A percentile compares a stretch with the other conserved stretches of the same genome.
These are phyloP conservation scores for Itoplectis maculator DNA, from an alignment of 2,888 invertebrate genomes.

Conservation along the genomic window DNA sequence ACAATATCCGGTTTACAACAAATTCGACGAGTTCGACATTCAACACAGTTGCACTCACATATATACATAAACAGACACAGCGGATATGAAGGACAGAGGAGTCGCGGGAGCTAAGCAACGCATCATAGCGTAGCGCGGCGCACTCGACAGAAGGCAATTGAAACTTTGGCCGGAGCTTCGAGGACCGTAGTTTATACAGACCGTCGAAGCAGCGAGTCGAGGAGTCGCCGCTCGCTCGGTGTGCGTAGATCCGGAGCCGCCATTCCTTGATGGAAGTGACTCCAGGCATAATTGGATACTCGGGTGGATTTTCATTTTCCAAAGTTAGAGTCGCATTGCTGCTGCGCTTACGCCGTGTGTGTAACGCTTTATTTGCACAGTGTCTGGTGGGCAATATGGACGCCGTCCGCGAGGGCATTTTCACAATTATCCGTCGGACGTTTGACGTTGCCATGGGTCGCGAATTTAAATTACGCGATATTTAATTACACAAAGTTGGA, in stretches of 20 bases:
- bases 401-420: conserved; percentile 14
- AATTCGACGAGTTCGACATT: too few species aligned
- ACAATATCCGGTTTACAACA: too few species aligned
- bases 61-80: too few species aligned
- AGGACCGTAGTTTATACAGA: conserved; percentile 15
- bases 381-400: conserved; percentile 20
- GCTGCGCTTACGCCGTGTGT: not conserved
- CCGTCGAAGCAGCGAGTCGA: not conserved
- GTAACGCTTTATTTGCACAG: conserved; percentile 34
- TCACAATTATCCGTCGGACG: conserved; percentile 7
- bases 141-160: conserved; percentile 48
- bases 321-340: conserved; percentile 45
- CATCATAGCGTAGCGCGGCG: conserved; percentile 13
- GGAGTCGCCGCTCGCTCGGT: not conserved
- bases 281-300: conserved; percentile 46
- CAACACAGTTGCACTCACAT: too few species aligned
- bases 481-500: conserved; percentile 12
- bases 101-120: conserved; percentile 10
- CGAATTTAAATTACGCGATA: conserved; percentile 13
- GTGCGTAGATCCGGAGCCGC: not conserved
- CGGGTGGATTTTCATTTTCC: conserved; percentile 56
- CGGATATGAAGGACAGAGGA: not conserved
- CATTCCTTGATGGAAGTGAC: conserved; percentile 6
- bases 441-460: not conserved
- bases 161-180: conserved; percentile 49